These are phyloP conservation scores for Ectobius pallidus DNA, from an alignment of 2,888 invertebrate genomes.

Conservation along the genomic window DNA sequence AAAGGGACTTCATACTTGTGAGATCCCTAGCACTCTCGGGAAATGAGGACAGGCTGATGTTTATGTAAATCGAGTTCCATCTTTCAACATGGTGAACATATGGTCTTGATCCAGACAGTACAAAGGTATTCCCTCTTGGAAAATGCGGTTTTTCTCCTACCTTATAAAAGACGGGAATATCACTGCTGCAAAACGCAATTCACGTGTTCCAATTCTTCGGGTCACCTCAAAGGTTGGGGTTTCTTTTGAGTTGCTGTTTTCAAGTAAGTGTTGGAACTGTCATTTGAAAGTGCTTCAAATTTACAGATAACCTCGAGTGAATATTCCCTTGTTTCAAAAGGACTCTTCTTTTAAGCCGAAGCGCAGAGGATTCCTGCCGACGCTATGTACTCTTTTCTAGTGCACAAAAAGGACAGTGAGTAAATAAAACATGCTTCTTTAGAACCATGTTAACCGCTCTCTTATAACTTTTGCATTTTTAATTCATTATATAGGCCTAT, in stretches of 20 bases:
- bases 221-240: not conserved
- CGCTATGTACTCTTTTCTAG: no score
- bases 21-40: not conserved
- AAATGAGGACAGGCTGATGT: not conserved
- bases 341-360: no score
- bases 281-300: not conserved
- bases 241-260: not conserved
- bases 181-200: not conserved
- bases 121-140: not conserved
- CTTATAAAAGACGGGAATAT: not conserved
- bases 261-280: not conserved
- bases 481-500: no score
- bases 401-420: no score
- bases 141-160: not conserved
- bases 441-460: no score
- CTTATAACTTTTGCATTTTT: no score
- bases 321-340: not conserved
- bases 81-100: not conserved
- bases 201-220: not conserved
- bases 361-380: no score
- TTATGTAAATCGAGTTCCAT: not conserved
- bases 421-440: no score
- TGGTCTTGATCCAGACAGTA: not conserved
- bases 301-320: not conserved
- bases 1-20: not conserved